Evolutionary conservation across 2,113 vertebrate species (phyloP).

Genomic region (Pangasianodon hypophthalmus): DNA sequence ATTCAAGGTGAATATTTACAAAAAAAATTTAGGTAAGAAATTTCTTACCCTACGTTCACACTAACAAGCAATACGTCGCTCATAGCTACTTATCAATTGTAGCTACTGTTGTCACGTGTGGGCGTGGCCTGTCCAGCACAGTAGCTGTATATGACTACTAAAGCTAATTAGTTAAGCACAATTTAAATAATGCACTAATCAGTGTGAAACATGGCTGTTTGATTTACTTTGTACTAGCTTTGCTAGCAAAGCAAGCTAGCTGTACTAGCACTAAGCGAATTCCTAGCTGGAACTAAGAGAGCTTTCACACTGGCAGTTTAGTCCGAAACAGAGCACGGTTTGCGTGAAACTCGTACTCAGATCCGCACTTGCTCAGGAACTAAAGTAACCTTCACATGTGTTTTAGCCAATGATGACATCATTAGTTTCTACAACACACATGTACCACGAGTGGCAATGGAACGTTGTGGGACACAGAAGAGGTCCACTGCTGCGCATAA

Average conservation of each 20-base stretch:
- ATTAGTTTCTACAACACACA: no score
- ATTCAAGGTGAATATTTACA: neutral
- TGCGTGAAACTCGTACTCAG: no score
- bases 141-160: neutral
- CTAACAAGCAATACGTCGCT: neutral
- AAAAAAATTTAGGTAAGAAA: neutral
- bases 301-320: no score
- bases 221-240: neutral
- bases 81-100: neutral
- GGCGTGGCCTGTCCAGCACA: neutral
- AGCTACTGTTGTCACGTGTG: neutral
- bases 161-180: neutral
- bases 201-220: neutral
- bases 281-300: no score
- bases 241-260: neutral
- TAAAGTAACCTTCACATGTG: no score
- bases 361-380: no score
- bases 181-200: neutral
- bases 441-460: no score
- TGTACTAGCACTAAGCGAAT: neutral
- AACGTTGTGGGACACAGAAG: no score
- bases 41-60: neutral
- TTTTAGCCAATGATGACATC: no score
- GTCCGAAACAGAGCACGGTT: no score
- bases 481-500: no score